Base-by-base conservation (phyloP, 2,888 invertebrate species). In the Trisateles emortualis region DNA sequence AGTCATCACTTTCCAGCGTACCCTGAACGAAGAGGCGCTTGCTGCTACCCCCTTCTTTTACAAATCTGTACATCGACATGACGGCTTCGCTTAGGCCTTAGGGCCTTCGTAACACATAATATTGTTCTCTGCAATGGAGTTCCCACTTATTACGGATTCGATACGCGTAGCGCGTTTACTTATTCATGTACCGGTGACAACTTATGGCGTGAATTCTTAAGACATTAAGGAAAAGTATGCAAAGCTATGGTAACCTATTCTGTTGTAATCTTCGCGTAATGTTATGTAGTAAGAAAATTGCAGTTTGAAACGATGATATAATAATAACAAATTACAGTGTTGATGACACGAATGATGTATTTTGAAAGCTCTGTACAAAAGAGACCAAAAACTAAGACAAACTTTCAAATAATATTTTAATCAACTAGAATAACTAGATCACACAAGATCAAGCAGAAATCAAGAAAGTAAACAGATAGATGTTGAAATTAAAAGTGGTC, bases 51-150 rank as follows among this genome's bases (percentile, higher is more conserved):
- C 82, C 82, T 83, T 96, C 96, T 87, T 96, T 96, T 64, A 96
- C 95, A 88, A 97, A 97, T 83, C 96, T 95, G 86, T 97, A 97
- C 95, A 97, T 96, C 72, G 94, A 94, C 95, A 95, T 95, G 72
- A 67, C 85, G 67, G 76, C 78, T 83, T 76, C 79, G 76, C 74
- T 72, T 75, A 68, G 80, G 80, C 84, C 84, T 83, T 81, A 75
- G 71, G 83, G 86, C 83, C 81, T 68, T 62, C 61, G 74, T 73
- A 73, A 68, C 78, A 80, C 91, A 91, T 90, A 84, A 83, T 85
- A 86, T 73, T 75, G 74, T 74, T 75, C 78, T 78, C 87, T 88
- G 81, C 52, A 81, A 87, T 66, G 49, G 65, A 64, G 70, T 68
- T 72, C 65, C 70, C 67, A 70, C 72, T 74, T 78, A 87, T 89